Base-by-base conservation (phyloP, 2,888 invertebrate species). In the Liodrosophila aerea region DNA sequence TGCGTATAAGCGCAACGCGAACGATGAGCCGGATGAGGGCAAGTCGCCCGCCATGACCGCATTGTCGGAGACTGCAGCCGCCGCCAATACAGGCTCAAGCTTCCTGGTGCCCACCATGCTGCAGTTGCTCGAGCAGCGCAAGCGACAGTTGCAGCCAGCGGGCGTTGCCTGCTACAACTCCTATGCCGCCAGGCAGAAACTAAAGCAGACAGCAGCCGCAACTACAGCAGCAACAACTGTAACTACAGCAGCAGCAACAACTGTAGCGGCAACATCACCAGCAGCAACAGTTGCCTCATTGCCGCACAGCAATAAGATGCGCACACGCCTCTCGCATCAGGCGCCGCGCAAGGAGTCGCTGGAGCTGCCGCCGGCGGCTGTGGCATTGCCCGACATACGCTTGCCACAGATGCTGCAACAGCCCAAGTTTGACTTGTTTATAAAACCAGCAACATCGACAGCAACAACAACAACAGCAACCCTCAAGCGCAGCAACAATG, bases 71-170 rank as follows among this genome's bases (percentile, higher is more conserved):
- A n/a, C n/a, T n/a, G n/a, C 54, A 37, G 16, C 37, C 44, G 11
- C 34, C 30, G 1, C 29, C 15, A 34, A 5, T 1, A 49, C n/a
- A 13, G 7, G 1, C 8, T 31, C 0, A 7, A 60, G 15, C 72
- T 29, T 93, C 9, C 91, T 92, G 64, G 92, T 94, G 43, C 94
- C 94, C 4, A 92, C 92, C 2, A 92, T 93, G 77, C 91, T 93
- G 2, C 93, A 93, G 73, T 89, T 94, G 57, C 84, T 94, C 33
- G 91, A 91, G 58, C 87, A 93, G 46, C 93, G 93, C 70, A 92
- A 92, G 62, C 90, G 91, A 54, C 87, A 93, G 50, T 93, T n/a
- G n/a, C n/a, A n/a, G n/a, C n/a, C n/a, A n/a, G n/a, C n/a, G n/a
- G n/a, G n/a, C n/a, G n/a, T n/a, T n/a, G n/a, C n/a, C n/a, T n/a